These are phyloP conservation scores for Sepioteuthis lessoniana DNA, from an alignment of 2,888 invertebrate species.

Conservation along the genomic window DNA sequence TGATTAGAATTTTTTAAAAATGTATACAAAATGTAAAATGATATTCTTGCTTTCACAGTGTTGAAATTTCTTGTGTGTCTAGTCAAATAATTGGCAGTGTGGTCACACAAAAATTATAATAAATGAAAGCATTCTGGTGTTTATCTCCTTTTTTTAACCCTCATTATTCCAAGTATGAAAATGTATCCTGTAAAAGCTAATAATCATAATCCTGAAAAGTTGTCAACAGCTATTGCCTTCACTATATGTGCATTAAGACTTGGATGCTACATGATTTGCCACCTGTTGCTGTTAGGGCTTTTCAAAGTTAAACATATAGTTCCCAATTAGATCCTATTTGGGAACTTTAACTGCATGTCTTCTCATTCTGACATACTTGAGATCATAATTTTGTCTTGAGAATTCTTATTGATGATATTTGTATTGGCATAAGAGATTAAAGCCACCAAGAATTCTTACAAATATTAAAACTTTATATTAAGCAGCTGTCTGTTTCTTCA, in stretches of 20 bases:
- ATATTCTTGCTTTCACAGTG: neutral
- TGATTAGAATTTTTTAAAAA: neutral
- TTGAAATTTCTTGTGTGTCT: neutral
- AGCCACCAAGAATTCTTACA: neutral
- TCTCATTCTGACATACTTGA: neutral
- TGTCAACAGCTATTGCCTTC: conserved; percentile 2
- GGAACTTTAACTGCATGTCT: neutral
- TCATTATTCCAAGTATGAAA: neutral
- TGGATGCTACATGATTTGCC: neutral
- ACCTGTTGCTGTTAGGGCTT: neutral
- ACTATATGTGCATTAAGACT: neutral
- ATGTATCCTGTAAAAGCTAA: conserved; percentile 16
- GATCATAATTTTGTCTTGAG: neutral
- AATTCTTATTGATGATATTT: neutral
- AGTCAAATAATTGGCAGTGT: neutral
- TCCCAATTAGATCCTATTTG: neutral
- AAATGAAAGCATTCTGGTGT: neutral
- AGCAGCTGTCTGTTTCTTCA: neutral
- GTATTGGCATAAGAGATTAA: neutral
- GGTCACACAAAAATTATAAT: neutral
- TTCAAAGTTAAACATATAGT: neutral
- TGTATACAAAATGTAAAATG: neutral
- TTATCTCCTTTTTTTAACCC: conserved; percentile 21
- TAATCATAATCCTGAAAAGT: neutral
- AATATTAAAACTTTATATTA: neutral